A percentile compares a stretch with the other conserved stretches of the same genome.
Conservation (phyloP, 1,140 invertebrate species). For the Hestina assimilis region DNA sequence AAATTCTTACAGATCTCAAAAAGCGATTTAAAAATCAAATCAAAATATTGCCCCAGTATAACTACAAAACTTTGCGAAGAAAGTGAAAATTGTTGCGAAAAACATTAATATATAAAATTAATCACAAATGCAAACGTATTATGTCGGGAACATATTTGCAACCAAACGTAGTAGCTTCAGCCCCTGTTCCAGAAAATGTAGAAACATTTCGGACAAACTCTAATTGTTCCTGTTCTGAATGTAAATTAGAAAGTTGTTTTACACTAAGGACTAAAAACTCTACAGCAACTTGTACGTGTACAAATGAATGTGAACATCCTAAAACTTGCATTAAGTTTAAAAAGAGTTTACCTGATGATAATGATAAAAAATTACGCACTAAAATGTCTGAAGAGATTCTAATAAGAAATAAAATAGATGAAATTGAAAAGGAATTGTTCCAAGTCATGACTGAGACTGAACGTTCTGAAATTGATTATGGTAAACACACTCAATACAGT, state of each 20-base stretch:
- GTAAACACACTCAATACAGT: constrained; percentile 8
- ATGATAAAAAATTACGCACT: not conserved
- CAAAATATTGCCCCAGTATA: not conserved
- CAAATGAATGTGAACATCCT: constrained; percentile 18
- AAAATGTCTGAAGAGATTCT: not conserved
- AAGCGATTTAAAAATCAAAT: no score
- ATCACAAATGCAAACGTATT: not conserved
- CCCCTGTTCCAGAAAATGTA: not conserved
- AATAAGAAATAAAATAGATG: not conserved
- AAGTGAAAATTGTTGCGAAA: constrained; percentile 10
- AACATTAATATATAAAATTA: no score
- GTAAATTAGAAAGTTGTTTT: constrained; percentile 38
- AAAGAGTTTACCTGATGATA: not conserved
- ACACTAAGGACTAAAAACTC: constrained; percentile 22
- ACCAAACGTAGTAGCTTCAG: not conserved
- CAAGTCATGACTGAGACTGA: not conserved
- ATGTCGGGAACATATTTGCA: not conserved
- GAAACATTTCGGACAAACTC: constrained; percentile 1
- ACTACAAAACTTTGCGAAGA: not conserved
- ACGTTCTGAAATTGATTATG: not conserved
- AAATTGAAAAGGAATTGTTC: not conserved
- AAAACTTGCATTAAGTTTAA: not conserved
- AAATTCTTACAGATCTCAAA: not conserved
- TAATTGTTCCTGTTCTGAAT: constrained; percentile 42
- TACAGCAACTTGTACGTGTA: constrained; percentile 28